phyloP scores from a whole-genome alignment of 2,113 vertebrate species.

The Phalacrocorax aristotelis region DNA sequence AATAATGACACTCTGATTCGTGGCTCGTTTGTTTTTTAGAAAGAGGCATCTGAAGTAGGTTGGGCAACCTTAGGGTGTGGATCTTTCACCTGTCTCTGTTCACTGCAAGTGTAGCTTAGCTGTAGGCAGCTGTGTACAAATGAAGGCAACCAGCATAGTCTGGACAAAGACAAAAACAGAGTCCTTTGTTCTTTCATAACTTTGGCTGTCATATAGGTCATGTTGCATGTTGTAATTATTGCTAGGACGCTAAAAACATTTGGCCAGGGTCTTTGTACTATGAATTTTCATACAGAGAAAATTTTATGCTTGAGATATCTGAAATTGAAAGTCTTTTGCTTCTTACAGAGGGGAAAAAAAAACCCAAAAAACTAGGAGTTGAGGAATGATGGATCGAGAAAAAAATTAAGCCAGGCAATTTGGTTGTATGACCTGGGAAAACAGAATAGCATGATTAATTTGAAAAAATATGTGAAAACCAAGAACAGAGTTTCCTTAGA shows the following conservation, averaged over 20 bases:
- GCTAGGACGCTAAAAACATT: not conserved
- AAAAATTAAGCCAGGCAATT: not conserved
- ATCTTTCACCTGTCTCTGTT: not conserved
- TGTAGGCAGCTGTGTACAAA: not conserved
- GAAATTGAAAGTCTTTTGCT: not conserved
- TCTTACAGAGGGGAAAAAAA: not conserved
- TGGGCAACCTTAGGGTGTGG: not conserved
- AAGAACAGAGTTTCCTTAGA: not conserved
- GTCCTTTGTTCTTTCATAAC: not conserved
- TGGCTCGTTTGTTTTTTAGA: not conserved
- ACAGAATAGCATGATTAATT: not conserved
- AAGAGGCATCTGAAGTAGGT: not conserved
- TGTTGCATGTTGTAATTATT: not conserved
- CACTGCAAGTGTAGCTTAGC: not conserved
- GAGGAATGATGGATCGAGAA: not conserved
- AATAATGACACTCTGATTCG: not conserved
- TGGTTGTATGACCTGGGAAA: not conserved
- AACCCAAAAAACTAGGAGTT: not conserved
- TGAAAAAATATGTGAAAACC: not conserved
- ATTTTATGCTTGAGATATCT: not conserved
- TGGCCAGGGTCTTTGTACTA: not conserved
- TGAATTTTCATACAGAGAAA: not conserved
- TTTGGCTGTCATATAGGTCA: not conserved
- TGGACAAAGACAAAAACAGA: not conserved
- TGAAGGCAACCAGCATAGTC: accelerated